Evolutionary conservation across 2,888 invertebrate species (phyloP).

Genomic region (Drosophila suboccidentalis): DNA sequence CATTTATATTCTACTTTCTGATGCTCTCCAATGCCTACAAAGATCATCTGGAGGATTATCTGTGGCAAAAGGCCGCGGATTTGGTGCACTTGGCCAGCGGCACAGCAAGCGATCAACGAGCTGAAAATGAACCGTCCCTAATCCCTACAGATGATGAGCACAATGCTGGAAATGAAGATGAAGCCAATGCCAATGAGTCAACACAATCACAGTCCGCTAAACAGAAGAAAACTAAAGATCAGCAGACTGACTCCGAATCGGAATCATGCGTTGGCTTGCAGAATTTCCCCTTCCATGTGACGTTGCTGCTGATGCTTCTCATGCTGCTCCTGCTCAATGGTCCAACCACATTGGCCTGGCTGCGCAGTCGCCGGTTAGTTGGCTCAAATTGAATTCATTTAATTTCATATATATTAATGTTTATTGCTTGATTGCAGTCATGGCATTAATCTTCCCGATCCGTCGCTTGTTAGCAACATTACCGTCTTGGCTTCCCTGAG

Average conservation of each 20-base stretch:
- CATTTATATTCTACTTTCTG: conserved; percentile 89
- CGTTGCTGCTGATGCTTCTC: conserved; percentile 90
- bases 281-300: conserved; percentile 90
- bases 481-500: conserved; percentile 88
- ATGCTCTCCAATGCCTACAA: conserved; percentile 90
- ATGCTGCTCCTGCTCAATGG: conserved; percentile 89
- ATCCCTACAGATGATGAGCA: background rate
- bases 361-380: conserved; percentile 89
- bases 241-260: background rate
- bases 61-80: conserved; percentile 85
- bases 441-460: conserved; percentile 86
- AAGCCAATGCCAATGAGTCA: background rate
- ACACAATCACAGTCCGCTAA: background rate
- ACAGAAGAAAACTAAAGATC: conserved; percentile 2
- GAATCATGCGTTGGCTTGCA: conserved; percentile 59
- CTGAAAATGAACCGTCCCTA: background rate
- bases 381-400: too few relatives aligned
- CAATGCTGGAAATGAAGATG: background rate
- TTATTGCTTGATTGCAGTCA: conserved; percentile 45
- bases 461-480: conserved; percentile 88
- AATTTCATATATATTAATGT: background rate
- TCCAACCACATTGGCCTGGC: conserved; percentile 92
- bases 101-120: background rate
- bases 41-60: conserved; percentile 88
- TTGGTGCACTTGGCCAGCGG: conserved; percentile 44